phyloP scores from a whole-genome alignment of 2,888 invertebrate species.

The Caenorhabditis auriculariae region DNA sequence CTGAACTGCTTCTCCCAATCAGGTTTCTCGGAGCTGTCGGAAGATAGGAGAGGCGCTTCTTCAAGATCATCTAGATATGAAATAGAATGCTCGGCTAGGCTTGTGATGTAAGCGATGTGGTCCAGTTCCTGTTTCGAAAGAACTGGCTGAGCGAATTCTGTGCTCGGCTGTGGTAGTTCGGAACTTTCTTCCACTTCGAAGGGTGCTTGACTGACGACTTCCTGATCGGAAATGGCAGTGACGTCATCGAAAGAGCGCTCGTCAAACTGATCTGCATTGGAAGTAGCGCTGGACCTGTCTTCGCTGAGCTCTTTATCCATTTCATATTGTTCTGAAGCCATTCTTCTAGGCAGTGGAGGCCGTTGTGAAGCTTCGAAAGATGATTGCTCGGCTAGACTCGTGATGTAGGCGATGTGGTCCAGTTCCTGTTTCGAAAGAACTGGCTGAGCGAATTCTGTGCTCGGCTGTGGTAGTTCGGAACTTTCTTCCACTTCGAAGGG shows the following conservation, averaged over 20 bases:
- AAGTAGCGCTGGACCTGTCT: constrained; percentile 10
- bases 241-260: constrained; percentile 8
- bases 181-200: constrained; percentile 1
- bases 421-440: constrained; percentile 13
- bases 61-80: not conserved
- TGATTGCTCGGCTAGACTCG: constrained; percentile 10
- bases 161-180: too few relatives aligned
- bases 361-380: constrained; percentile 4
- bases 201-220: constrained; percentile 4
- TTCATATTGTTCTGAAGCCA: constrained; percentile 3
- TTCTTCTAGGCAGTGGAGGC: constrained; percentile 5
- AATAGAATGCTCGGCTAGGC: constrained; percentile 3
- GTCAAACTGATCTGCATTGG: constrained; percentile 16
- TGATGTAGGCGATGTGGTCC: constrained; percentile 12
- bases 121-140: constrained; percentile 18
- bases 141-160: not conserved
- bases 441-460: not conserved
- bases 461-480: too few relatives aligned
- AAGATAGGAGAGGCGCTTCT: not conserved
- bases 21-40: not conserved
- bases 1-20: not conserved
- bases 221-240: not conserved
- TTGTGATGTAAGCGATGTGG: constrained; percentile 16
- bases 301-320: not conserved
- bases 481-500: not conserved